These are phyloP conservation scores for Ricordea florida DNA, from an alignment of 92 coral and sea anemone species.

Conservation along the genomic window DNA sequence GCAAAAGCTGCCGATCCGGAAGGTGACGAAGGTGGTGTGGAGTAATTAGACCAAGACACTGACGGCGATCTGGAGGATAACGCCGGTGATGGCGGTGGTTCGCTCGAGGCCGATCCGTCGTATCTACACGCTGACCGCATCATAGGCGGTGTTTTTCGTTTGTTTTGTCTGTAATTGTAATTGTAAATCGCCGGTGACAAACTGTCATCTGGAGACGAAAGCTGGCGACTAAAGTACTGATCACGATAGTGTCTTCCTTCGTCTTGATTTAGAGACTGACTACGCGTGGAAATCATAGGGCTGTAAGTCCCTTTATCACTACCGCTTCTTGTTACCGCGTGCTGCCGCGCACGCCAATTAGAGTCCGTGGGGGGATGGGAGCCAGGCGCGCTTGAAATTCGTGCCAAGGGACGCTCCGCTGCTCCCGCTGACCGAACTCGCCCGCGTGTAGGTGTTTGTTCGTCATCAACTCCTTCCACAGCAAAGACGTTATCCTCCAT, in stretches of 20 bases:
- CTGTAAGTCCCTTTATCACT: slow-evolving; percentile 25
- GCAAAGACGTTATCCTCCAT: slow-evolving; percentile 32
- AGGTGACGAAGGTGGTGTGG: slow-evolving; percentile 86
- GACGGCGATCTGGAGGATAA: slow-evolving; percentile 67
- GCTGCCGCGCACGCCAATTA: slow-evolving; percentile 22
- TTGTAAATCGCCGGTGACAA: slow-evolving; percentile 15
- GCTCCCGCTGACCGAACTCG: slow-evolving; percentile 64
- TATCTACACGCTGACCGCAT: slow-evolving; percentile 39
- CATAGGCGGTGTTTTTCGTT: slow-evolving; percentile 60
- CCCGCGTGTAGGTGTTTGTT: slow-evolving; percentile 1
- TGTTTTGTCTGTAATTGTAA: slow-evolving; percentile 18
- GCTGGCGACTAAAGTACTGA: slow-evolving; percentile 35
- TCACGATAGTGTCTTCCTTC: slow-evolving; percentile 46
- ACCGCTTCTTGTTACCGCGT: slow-evolving; percentile 19
- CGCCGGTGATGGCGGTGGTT: slow-evolving; percentile 79
- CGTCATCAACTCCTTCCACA: background rate
- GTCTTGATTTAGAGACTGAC: slow-evolving; percentile 58
- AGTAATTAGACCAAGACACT: slow-evolving; percentile 67
- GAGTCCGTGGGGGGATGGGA: slow-evolving; percentile 56
- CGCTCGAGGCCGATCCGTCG: slow-evolving; percentile 33
- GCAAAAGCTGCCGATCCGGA: slow-evolving; percentile 65
- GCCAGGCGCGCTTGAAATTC: slow-evolving; percentile 57
- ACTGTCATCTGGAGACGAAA: slow-evolving; percentile 53
- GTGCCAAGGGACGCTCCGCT: slow-evolving; percentile 48
- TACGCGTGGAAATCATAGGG: slow-evolving; percentile 50